Evolutionary conservation across 2,113 vertebrate genomes (phyloP).

Genomic region (Ammodytes dubius): DNA sequence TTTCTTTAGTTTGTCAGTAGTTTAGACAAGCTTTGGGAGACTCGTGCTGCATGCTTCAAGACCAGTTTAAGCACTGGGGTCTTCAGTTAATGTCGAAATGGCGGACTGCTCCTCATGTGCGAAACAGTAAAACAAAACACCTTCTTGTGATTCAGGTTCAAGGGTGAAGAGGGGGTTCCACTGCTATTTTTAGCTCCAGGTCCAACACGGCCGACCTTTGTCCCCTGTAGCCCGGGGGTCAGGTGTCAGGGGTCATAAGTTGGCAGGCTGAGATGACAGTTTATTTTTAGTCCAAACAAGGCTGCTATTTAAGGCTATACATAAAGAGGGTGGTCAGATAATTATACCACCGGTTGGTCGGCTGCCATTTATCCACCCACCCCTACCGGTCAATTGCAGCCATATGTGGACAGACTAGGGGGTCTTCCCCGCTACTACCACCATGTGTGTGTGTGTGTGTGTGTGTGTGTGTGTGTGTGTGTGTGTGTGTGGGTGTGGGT

Average conservation of each 20-base stretch:
- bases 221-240: slow-evolving; percentile 59
- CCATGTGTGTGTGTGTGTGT: no score
- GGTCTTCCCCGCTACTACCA: slow-evolving; percentile 65
- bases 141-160: slow-evolving; percentile 57
- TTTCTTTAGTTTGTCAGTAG: no score
- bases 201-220: slow-evolving; percentile 64
- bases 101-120: neutral
- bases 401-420: slow-evolving; percentile 80
- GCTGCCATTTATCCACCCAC: slow-evolving; percentile 79
- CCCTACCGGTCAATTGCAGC: slow-evolving; percentile 78
- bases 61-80: neutral
- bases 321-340: slow-evolving; percentile 79
- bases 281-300: slow-evolving; percentile 82
- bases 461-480: slow-evolving; percentile 24
- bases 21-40: neutral
- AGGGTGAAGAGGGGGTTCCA: slow-evolving; percentile 24
- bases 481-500: slow-evolving; percentile 51
- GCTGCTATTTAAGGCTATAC: slow-evolving; percentile 75
- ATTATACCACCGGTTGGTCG: slow-evolving; percentile 76
- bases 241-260: slow-evolving; percentile 75
- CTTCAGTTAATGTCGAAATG: neutral
- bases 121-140: neutral
- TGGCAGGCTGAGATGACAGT: slow-evolving; percentile 73
- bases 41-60: neutral
- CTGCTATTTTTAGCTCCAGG: slow-evolving; percentile 72